Conservation (phyloP, 2,113 vertebrate genomes). For the Climacteris rufus region DNA sequence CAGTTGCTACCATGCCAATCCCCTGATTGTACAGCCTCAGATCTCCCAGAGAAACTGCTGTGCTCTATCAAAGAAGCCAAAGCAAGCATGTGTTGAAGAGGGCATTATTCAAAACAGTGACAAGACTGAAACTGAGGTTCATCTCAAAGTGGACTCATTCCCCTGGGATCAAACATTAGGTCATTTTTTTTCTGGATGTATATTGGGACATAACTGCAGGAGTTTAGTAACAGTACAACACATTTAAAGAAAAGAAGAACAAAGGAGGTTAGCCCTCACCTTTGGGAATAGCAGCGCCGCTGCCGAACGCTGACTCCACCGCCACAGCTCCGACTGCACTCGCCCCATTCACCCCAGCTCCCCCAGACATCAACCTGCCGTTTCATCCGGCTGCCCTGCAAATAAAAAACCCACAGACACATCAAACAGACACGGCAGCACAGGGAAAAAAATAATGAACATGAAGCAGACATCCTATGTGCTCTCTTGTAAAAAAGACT, state of each 20-base stretch:
- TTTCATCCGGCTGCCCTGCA: constrained; percentile 44
- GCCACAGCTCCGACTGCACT: constrained; percentile 91
- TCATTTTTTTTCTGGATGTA: background rate
- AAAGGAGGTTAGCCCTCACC: constrained; percentile 65
- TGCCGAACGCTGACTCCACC: constrained; percentile 82
- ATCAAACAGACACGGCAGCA: background rate
- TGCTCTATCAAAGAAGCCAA: background rate
- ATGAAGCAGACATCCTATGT: background rate
- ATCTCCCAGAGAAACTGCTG: background rate
- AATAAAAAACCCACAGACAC: background rate
- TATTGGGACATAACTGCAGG: background rate
- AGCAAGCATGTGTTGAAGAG: background rate
- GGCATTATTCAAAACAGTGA: background rate
- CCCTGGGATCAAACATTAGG: background rate
- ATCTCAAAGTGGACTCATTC: background rate
- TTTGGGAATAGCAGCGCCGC: constrained; percentile 82
- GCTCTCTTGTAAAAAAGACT: background rate
- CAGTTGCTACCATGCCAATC: background rate
- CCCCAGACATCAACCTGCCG: constrained; percentile 81
- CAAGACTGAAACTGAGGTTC: background rate
- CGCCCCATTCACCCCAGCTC: constrained; percentile 83
- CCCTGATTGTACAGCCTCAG: background rate
- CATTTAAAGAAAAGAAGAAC: background rate
- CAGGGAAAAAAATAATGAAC: background rate
- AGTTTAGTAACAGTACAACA: background rate